Base-by-base conservation (phyloP, 1,140 invertebrate genomes). In the Melanaphis sacchari region DNA sequence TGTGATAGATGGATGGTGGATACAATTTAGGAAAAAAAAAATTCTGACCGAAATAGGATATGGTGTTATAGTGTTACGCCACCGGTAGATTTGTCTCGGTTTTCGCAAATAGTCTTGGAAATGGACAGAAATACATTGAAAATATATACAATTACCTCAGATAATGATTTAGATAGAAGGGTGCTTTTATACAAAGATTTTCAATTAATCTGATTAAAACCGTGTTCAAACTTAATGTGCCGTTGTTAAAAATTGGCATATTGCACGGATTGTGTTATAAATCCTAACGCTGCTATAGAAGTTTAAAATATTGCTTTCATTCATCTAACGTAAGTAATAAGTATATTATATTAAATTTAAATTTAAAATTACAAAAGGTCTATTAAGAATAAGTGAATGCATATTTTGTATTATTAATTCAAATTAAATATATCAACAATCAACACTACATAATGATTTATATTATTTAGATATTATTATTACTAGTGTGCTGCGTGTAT, bases 171-270 rank as follows among this genome's bases (percentile, higher is more conserved):
- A 88, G n/a, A 38, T 11, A 22, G 3, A 38, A 89, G 36, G 46
- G n/a, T 89, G 26, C 46, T 46, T 49, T n/a, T 88, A 22, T 36
- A 49, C n/a, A 89, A 52, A 89, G 2, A 52, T 21, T 22, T 22
- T 38, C 46, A 43, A 49, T 52, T 89, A 52, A 89, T 89, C 36
- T 89, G 36, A 89, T 89, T 89, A 38, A 89, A 89, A 38, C 38
- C n/a, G 18, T 52, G n/a, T 89, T 89, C n/a, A 22, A 38, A 36
- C n/a, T 52, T 52, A 88, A 52, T 15, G 46, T 46, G n/a, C 49
- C 22, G 87, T 38, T 38, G 87, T 89, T 52, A 52, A 38, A 38
- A 89, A 52, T 38, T 89, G 87, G 46, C 36, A 36, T n/a, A 52
- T 8, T 52, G n/a, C 52, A 52, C 36, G n/a, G 87, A 24, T 52